Conservation (phyloP, 2,888 invertebrate genomes). For the Drosophila fulvimacula region DNA sequence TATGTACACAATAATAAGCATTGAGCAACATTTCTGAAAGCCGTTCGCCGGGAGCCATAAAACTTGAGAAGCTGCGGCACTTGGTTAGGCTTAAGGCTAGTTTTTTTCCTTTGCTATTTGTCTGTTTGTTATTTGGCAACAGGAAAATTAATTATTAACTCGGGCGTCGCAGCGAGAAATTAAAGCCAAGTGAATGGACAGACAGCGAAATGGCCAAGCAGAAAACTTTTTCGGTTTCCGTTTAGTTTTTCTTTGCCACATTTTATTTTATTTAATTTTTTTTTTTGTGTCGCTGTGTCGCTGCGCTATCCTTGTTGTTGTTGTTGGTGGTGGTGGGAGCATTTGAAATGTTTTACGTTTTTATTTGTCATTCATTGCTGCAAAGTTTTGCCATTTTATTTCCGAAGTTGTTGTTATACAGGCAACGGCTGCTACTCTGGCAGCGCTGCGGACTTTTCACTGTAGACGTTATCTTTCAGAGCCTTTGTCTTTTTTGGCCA, state of each 20-base stretch:
- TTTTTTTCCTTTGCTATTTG: not conserved
- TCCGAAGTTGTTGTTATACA: conserved; percentile 38
- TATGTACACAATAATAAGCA: conserved; percentile 50
- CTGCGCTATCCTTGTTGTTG: conserved; percentile 4
- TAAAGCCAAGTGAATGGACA: conserved; percentile 53
- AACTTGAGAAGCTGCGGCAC: conserved; percentile 6
- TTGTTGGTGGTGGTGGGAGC: conserved; percentile 23
- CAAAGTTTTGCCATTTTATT: conserved; percentile 64
- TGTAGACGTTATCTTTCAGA: conserved; percentile 54
- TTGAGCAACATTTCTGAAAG: conserved; percentile 30
- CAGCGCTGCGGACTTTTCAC: conserved; percentile 59
- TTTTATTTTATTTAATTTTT: not conserved
- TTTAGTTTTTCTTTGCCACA: conserved; percentile 53
- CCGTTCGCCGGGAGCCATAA: conserved; percentile 20
- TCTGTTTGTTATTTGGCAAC: conserved; percentile 17
- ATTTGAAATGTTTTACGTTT: conserved; percentile 68
- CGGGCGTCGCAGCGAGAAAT: conserved; percentile 38
- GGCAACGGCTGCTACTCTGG: conserved; percentile 9
- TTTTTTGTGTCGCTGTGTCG: conserved; percentile 12
- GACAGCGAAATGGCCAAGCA: conserved; percentile 42
- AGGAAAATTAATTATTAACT: conserved; percentile 64
- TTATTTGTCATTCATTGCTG: conserved; percentile 71
- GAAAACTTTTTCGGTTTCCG: conserved; percentile 66
- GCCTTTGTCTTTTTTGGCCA: conserved; percentile 66
- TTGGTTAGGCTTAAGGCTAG: conserved; percentile 33